Evolutionary conservation across 1,140 invertebrate species (phyloP).

Genomic region (Caenorhabditis remanei): DNA sequence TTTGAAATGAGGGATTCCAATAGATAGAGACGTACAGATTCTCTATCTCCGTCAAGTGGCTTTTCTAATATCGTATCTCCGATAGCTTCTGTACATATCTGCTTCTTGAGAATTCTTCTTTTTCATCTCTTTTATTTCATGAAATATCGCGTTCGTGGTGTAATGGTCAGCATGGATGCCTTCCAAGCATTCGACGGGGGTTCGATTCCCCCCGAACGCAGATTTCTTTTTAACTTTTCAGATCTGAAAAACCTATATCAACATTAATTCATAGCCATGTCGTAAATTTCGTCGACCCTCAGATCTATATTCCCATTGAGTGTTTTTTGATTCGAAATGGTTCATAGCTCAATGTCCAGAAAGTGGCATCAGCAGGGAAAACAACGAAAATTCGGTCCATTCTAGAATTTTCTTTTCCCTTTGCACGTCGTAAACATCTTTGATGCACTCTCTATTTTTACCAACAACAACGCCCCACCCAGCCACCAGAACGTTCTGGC

Average conservation of each 20-base stretch:
- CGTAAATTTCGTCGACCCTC: too few species aligned
- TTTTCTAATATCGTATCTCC: too few species aligned
- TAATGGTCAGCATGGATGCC: constrained; percentile 64
- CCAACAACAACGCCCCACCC: neutral
- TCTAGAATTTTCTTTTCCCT: neutral
- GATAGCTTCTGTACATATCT: too few species aligned
- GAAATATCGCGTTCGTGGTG: constrained; percentile 55
- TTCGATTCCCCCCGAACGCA: constrained; percentile 51
- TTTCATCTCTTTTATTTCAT: too few species aligned
- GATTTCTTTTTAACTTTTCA: neutral
- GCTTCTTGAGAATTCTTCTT: too few species aligned
- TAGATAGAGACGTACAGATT: too few species aligned
- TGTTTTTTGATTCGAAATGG: neutral
- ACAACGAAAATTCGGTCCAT: neutral
- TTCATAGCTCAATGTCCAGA: neutral
- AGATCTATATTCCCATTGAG: neutral
- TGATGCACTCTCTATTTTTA: neutral
- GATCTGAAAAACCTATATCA: too few species aligned
- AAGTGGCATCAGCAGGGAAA: neutral
- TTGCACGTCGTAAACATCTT: too few species aligned
- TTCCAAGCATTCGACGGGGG: constrained; percentile 64
- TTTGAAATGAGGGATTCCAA: too few species aligned
- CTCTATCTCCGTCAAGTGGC: too few species aligned
- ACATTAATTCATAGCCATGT: too few species aligned
- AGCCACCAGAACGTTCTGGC: constrained; percentile 14